phyloP scores from a whole-genome alignment of 2,888 invertebrate species.

The Melinopterus prodromus region DNA sequence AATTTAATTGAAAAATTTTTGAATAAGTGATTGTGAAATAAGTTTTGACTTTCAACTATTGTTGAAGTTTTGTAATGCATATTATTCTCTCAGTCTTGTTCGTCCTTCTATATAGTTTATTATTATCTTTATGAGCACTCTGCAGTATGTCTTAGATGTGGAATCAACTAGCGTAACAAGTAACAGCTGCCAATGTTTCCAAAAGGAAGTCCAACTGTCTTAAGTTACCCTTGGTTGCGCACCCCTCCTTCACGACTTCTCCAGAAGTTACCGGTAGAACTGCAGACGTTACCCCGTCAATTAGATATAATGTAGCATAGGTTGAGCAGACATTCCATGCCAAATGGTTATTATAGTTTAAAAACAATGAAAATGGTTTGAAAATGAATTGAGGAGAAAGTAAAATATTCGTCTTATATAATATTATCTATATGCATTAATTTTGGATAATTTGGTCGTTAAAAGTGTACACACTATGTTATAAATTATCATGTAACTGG shows the following conservation, averaged over 20 bases:
- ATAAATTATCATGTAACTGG: no score
- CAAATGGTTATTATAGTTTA: not conserved
- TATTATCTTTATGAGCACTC: not conserved
- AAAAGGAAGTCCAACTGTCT: constrained; percentile 55
- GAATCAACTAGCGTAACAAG: constrained; percentile 28
- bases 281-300: constrained; percentile 4
- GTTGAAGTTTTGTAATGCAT: not conserved
- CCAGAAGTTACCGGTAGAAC: constrained; percentile 22
- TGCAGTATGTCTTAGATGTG: not conserved
- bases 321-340: not conserved
- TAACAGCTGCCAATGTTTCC: constrained; percentile 31
- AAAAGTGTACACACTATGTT: no score
- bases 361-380: not conserved
- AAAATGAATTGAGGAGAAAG: no score
- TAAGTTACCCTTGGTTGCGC: constrained; percentile 57
- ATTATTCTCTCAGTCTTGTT: not conserved
- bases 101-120: not conserved
- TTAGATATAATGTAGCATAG: not conserved
- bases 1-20: no score
- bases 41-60: not conserved
- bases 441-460: no score
- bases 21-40: not conserved
- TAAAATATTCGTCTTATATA: no score
- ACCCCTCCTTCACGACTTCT: constrained; percentile 46
- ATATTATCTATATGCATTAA: no score